Evolutionary conservation across 2,113 vertebrate genomes (phyloP).

Genomic region (Bagarius yarrelli): DNA sequence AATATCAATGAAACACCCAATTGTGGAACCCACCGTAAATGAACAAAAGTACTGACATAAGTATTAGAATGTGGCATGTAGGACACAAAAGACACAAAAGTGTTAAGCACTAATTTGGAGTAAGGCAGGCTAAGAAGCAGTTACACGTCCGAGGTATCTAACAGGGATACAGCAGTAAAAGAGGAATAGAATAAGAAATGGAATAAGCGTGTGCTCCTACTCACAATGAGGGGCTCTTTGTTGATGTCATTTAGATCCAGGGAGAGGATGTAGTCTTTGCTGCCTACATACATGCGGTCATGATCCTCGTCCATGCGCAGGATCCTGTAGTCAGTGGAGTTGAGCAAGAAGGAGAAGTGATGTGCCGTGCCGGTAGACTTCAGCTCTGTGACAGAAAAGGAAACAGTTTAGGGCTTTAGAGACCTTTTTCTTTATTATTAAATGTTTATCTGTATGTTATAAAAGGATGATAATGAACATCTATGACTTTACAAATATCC

Average conservation of each 20-base stretch:
- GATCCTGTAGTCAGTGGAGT: conserved; percentile 94
- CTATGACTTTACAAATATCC: not conserved
- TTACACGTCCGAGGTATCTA: no score
- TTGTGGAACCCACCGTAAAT: not conserved
- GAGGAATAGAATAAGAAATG: not conserved
- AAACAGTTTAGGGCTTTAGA: not conserved
- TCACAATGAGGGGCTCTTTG: conserved; percentile 97
- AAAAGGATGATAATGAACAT: conserved; percentile 7
- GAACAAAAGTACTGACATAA: no score
- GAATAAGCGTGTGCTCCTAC: conserved; percentile 33
- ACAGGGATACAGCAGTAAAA: no score
- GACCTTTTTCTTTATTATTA: not conserved
- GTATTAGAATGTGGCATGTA: no score
- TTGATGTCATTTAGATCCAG: conserved; percentile 98
- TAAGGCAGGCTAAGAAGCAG: no score
- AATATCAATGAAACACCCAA: not conserved
- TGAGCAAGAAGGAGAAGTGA: conserved; percentile 96
- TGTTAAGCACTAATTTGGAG: no score
- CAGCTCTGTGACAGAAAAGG: conserved; percentile 72
- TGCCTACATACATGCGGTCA: conserved; percentile 98
- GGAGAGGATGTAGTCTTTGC: conserved; percentile 96
- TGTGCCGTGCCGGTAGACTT: conserved; percentile 91
- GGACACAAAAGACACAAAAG: no score
- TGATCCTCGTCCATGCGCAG: conserved; percentile 97
- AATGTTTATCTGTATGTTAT: not conserved